Conservation (phyloP, 2,797 vertebrate genomes). For the Falco berigora region DNA sequence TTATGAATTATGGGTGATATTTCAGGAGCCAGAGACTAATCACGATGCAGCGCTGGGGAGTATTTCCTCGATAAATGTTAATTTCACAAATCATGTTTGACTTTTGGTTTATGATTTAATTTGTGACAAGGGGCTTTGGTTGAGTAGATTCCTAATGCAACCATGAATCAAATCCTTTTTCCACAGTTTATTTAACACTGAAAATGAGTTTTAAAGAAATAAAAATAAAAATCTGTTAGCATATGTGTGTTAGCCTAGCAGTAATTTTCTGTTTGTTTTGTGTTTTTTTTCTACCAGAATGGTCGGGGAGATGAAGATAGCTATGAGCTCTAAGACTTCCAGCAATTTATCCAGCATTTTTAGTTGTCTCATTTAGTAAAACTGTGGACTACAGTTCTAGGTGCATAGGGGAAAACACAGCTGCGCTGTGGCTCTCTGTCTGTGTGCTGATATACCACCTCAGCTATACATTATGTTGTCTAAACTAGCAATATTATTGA, state of each 20-base stretch:
- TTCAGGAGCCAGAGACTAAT: constrained; percentile 66
- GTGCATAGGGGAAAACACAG: background rate
- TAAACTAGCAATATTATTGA: background rate
- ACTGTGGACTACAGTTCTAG: background rate
- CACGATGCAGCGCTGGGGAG: constrained; percentile 46
- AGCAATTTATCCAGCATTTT: background rate
- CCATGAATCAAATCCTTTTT: constrained; percentile 76
- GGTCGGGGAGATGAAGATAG: background rate
- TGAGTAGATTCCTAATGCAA: constrained; percentile 76
- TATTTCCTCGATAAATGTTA: constrained; percentile 66
- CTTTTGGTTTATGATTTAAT: constrained; percentile 73
- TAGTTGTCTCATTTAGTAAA: background rate
- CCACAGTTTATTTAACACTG: constrained; percentile 39
- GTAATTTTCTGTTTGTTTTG: background rate
- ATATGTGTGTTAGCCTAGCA: background rate
- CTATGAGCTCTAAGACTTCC: background rate
- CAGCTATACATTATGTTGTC: background rate
- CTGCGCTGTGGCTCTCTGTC: background rate
- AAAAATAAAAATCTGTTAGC: background rate
- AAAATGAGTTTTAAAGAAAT: constrained; percentile 1
- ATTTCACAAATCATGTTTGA: constrained; percentile 78
- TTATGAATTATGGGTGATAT: constrained; percentile 78
- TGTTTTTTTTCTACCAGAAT: background rate
- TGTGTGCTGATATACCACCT: background rate
- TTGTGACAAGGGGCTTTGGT: constrained; percentile 75